Evolutionary conservation across 1,140 invertebrate genomes (phyloP), one percentile per base, ranked within the genome.

Genomic region (Nephila pilipes): DNA sequence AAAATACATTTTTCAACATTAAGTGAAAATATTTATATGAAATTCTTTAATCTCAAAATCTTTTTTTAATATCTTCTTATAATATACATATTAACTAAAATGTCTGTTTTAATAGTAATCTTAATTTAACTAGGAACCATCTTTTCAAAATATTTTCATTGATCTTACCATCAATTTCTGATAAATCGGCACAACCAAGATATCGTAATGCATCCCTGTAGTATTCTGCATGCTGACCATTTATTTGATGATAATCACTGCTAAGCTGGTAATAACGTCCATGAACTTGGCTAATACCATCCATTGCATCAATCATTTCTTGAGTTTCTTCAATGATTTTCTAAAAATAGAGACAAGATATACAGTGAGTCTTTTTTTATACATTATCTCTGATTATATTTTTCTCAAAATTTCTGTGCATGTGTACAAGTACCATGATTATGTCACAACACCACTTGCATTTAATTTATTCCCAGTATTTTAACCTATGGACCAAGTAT

Each of bases 171-270:
- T 95, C 94, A 75, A 96, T 95, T 22, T 97, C 97, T 55, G 97
- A 97, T 5, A 99, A 96, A 32, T 98, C 97, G 75, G 98, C 98
- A 95, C 99, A 99, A 58, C 99, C 99, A 89, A 99, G 96, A 95
- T 99, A 99, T 95, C 99, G 97, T 12, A 99, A 96, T 55, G 99
- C 98, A 94, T 99, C 98, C 90, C 98, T 97, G 96, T 99, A 99
- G 96, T 99, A 99, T 85, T 97, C 97, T 4, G 97, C 97, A 96
- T 99, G 98, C 95, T 98, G 98, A 25, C 98, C 98, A 95, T 98
- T 97, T 83, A 98, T 96, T 90, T 96, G 97, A 95, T 98, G 98
- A 94, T 99, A 98, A 94, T 99, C 97, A 65, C 98, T 98, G 4
- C 98, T 98, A 54, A 99, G 96, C 94, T 99, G 97, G 95, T 99